Conservation (phyloP, 2,113 vertebrate species). For the Scytalopus superciliaris region DNA sequence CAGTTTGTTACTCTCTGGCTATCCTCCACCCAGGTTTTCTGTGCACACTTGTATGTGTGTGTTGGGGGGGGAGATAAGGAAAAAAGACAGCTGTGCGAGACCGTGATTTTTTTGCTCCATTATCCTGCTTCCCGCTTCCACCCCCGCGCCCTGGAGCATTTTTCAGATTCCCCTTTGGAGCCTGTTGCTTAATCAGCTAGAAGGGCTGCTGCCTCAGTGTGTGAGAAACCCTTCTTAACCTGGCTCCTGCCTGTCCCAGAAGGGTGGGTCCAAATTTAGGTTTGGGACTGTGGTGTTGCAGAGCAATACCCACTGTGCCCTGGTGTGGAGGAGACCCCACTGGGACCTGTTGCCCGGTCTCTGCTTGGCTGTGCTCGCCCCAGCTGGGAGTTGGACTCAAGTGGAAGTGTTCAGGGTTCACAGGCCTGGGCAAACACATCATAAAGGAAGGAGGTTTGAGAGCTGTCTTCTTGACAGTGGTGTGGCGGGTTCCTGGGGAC, state of each 20-base stretch:
- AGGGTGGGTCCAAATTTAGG: background rate
- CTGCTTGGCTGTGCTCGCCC: rapidly evolving
- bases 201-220: background rate
- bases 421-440: background rate
- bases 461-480: background rate
- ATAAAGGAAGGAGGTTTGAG: background rate
- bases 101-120: slow-evolving; percentile 55
- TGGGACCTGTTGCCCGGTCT: rapidly evolving
- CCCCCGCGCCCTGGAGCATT: background rate
- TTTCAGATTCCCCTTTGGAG: slow-evolving; percentile 55
- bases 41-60: background rate
- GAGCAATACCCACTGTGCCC: background rate
- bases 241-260: slow-evolving; percentile 23
- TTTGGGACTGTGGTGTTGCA: background rate
- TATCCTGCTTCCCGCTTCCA: slow-evolving; percentile 23
- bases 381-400: background rate
- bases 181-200: slow-evolving; percentile 47
- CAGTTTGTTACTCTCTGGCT: background rate
- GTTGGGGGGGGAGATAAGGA: slow-evolving; percentile 28
- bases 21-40: background rate
- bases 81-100: slow-evolving; percentile 50
- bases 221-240: background rate
- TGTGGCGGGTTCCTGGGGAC: background rate
- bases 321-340: rapidly evolving
- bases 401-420: background rate